Evolutionary conservation across 2,888 invertebrate species (phyloP), one percentile per base, ranked within the genome.

Genomic region (Archaeoteleia sp.): DNA sequence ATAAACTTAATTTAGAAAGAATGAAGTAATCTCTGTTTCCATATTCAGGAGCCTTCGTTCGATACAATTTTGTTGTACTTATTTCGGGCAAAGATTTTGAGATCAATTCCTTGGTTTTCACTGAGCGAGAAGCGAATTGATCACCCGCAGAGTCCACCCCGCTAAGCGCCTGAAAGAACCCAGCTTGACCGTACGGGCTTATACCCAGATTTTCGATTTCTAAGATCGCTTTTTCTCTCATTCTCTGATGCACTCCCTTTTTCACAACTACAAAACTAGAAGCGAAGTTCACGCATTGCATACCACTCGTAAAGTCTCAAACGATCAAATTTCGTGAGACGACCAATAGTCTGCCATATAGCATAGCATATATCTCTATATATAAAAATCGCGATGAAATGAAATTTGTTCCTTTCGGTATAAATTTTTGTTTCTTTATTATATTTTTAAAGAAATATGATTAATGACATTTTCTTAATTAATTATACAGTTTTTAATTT

Each of bases 251-350:
- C 37, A 43, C 42, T 58, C 49, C 25, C 15, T 53, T 60, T n/a
- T n/a, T n/a, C n/a, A n/a, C 48, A 43, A 27, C 32, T 20, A 45
- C 49, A 58, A 60, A 67, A 46, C 54, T 49, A 67, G 67, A 54
- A 67, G 67, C 67, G 48, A 54, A 67, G 55, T 67, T 67, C 67
- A 67, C 60, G 67, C 60, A 54, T 60, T 60, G 35, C 67, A 49
- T 49, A 55, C 49, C 67, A 54, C 43, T n/a, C 17, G 54, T 54
- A 58, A 66, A 66, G 3, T 23, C 7, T 7, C 7, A 7, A 53
- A 27, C 54, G 40, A 66, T 66, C 60, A 60, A 67, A 60, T 67
- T 66, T 60, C 60, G 48, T 66, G 54, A 53, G 46, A 54, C 58
- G 60, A 48, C 53, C 53, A 54, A 66, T 60, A n/a, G n/a, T n/a